A percentile compares a stretch with the other conserved stretches of the same genome.
Evolutionary conservation across 2,797 vertebrate species (phyloP).

Genomic region (Eleutherodactylus coqui): DNA sequence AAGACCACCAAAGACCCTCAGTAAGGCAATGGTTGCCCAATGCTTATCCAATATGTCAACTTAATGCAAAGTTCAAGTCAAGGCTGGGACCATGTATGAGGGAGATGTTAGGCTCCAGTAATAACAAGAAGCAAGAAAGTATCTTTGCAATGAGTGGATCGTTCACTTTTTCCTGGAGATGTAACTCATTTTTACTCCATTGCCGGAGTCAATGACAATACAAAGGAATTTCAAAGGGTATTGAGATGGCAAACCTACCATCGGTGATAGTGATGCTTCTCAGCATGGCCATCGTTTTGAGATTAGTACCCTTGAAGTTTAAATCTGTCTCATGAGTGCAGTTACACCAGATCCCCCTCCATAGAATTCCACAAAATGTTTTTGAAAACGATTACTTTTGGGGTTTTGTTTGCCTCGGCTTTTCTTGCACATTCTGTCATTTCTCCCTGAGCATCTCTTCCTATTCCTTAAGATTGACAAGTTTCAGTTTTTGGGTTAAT

Average conservation of each 20-base stretch:
- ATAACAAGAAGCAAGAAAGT: not conserved
- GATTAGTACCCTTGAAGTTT: not conserved
- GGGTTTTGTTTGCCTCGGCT: not conserved
- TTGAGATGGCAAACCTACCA: not conserved
- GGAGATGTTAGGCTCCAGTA: not conserved
- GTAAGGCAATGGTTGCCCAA: not conserved
- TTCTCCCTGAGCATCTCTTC: slow-evolving; percentile 31
- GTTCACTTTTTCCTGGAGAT: not conserved
- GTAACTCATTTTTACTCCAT: not conserved
- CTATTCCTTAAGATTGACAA: not conserved
- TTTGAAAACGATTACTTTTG: not conserved
- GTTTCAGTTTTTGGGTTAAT: not conserved
- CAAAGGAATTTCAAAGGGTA: not conserved
- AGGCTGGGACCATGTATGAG: not conserved
- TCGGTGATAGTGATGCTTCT: not conserved
- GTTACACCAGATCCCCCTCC: not conserved
- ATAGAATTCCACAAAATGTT: not conserved
- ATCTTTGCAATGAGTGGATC: no score
- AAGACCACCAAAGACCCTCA: not conserved
- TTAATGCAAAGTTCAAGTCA: not conserved
- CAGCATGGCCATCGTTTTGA: not conserved
- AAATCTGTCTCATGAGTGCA: not conserved
- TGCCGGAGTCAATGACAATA: not conserved
- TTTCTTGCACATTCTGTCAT: not conserved
- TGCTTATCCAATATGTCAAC: not conserved